Evolutionary conservation across 2,888 invertebrate genomes (phyloP).

Genomic region (Lepidonotus clava): DNA sequence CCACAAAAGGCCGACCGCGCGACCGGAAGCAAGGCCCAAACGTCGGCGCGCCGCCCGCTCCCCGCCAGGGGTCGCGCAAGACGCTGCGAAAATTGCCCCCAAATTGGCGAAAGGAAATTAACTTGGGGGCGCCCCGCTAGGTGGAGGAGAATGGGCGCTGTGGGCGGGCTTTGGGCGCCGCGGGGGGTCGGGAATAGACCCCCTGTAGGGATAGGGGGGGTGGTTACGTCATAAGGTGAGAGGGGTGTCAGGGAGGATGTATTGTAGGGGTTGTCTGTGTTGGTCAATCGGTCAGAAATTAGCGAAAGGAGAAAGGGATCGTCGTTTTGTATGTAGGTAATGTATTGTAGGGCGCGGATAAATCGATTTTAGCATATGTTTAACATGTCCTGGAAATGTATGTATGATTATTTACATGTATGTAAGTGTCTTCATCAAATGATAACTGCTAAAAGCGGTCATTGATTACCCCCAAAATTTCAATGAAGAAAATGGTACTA

Average conservation of each 20-base stretch:
- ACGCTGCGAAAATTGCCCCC: neutral
- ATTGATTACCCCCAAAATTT: too few species aligned
- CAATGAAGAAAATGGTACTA: too few species aligned
- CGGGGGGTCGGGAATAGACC: neutral
- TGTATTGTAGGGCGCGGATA: too few species aligned
- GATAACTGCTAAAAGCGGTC: too few species aligned
- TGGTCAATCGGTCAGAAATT: conserved; percentile 36
- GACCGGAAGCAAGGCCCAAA: conserved; percentile 22
- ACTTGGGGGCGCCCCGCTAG: conserved; percentile 27
- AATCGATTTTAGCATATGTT: too few species aligned
- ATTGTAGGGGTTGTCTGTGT: neutral
- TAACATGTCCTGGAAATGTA: too few species aligned
- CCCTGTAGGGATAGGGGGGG: neutral
- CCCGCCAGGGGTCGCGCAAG: neutral
- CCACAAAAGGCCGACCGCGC: neutral
- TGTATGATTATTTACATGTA: too few species aligned
- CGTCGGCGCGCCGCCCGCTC: neutral
- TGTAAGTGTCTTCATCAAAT: too few species aligned
- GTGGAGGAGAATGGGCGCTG: neutral
- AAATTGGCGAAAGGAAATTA: conserved; percentile 52
- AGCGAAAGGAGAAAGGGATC: conserved; percentile 19
- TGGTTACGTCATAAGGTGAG: neutral
- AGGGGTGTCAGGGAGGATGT: too few species aligned
- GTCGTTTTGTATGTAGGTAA: too few species aligned
- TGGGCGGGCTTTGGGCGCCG: neutral